Evolutionary conservation across 2,113 vertebrate genomes (phyloP).

Genomic region (Dasyurus viverrinus): DNA sequence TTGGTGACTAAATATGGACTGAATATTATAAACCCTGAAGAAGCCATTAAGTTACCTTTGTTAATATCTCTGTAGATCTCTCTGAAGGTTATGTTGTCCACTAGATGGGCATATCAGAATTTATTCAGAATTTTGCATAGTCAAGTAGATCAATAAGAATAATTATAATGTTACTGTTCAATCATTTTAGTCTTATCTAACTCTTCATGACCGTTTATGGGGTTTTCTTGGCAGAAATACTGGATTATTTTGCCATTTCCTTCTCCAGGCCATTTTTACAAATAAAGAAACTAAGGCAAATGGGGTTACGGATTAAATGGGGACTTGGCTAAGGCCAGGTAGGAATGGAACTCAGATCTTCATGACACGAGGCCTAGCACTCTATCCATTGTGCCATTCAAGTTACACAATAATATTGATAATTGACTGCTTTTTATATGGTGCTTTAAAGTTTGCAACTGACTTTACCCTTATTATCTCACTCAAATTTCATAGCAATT

Average conservation of each 20-base stretch:
- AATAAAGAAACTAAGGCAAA: no score
- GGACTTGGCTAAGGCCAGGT: no score
- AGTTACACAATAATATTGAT: not conserved
- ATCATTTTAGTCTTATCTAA: not conserved
- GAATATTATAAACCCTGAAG: not conserved
- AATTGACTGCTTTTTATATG: not conserved
- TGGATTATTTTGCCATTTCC: no score
- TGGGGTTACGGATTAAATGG: no score
- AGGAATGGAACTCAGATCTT: no score
- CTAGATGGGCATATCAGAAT: not conserved
- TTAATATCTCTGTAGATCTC: not conserved
- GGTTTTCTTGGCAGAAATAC: not conserved
- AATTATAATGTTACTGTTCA: not conserved
- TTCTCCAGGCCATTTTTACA: no score
- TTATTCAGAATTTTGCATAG: not conserved
- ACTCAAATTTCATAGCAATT: not conserved
- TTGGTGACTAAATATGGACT: not conserved
- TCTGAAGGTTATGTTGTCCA: not conserved
- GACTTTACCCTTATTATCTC: not conserved
- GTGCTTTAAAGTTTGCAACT: no score
- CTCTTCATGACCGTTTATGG: not conserved
- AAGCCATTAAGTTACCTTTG: not conserved
- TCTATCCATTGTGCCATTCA: no score
- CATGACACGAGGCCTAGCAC: no score
- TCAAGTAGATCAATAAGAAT: not conserved